Conservation (phyloP, 1,140 invertebrate genomes). For the Chrysopa pallens region DNA sequence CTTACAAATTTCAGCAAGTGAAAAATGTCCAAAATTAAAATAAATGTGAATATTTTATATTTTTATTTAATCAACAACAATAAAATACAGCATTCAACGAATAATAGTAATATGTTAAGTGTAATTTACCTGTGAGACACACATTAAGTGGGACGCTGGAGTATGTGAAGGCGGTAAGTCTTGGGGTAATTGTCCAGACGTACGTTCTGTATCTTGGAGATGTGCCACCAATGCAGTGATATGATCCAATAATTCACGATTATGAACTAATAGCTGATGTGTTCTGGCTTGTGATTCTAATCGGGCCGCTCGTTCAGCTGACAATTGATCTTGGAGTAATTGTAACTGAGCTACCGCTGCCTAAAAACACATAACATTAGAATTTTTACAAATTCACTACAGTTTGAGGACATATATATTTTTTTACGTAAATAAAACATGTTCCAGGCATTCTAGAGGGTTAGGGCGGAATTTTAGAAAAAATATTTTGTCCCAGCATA, state of each 20-base stretch:
- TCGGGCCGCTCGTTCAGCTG: slow-evolving; percentile 10
- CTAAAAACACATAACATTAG: neutral
- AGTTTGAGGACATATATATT: no score
- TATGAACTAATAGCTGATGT: slow-evolving; percentile 84
- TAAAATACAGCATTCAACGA: slow-evolving; percentile 1
- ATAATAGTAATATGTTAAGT: neutral
- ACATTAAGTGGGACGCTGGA: slow-evolving; percentile 34
- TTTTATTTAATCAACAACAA: slow-evolving; percentile 3
- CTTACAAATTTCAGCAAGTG: no score
- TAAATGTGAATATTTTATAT: slow-evolving; percentile 11
- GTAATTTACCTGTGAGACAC: slow-evolving; percentile 36
- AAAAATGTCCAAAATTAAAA: no score
- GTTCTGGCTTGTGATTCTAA: slow-evolving; percentile 57
- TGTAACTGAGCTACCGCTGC: slow-evolving; percentile 1
- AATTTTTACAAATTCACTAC: no score
- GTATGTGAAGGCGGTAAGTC: slow-evolving; percentile 20
- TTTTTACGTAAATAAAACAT: no score
- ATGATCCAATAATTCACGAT: slow-evolving; percentile 87
- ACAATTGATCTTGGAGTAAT: neutral
- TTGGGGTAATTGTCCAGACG: slow-evolving; percentile 22
- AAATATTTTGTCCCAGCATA: no score
- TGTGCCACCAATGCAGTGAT: slow-evolving; percentile 72
- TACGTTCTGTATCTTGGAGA: slow-evolving; percentile 62
- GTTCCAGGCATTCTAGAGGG: no score
- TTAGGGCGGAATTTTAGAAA: no score